A percentile compares a stretch with the other conserved stretches of the same genome.
phyloP scores from a whole-genome alignment of 1,140 invertebrate species.

The Nylanderia fulva region DNA sequence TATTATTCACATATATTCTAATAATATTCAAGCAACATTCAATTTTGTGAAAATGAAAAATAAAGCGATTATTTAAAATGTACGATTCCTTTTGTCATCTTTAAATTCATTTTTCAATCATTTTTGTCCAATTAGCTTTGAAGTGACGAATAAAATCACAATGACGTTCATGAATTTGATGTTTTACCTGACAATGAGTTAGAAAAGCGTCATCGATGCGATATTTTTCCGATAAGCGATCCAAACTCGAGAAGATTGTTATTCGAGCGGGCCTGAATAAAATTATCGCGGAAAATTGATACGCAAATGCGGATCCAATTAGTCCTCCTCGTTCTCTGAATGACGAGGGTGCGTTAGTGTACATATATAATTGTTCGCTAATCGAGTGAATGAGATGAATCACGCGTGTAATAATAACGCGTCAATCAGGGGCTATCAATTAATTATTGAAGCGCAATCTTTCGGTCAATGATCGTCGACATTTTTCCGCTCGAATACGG shows the following conservation, averaged over 20 bases:
- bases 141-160: too few species aligned
- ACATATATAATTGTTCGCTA: neutral
- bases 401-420: neutral
- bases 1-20: too few species aligned
- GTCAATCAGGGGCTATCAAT: neutral
- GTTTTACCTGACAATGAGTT: too few species aligned
- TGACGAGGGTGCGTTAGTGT: neutral
- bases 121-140: too few species aligned
- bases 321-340: neutral
- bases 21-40: too few species aligned
- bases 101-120: too few species aligned
- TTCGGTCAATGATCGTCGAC: neutral
- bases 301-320: slow-evolving; percentile 22
- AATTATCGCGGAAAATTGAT: slow-evolving; percentile 17
- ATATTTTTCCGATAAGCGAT: slow-evolving; percentile 14
- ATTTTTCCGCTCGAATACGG: too few species aligned
- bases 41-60: too few species aligned
- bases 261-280: neutral
- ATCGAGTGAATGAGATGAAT: neutral
- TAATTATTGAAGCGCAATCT: neutral
- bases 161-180: too few species aligned
- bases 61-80: too few species aligned
- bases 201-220: neutral
- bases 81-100: too few species aligned
- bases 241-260: neutral